These are phyloP conservation scores for Tapirus terrestris DNA, from an alignment of 2,113 vertebrate genomes.

Conservation along the genomic window DNA sequence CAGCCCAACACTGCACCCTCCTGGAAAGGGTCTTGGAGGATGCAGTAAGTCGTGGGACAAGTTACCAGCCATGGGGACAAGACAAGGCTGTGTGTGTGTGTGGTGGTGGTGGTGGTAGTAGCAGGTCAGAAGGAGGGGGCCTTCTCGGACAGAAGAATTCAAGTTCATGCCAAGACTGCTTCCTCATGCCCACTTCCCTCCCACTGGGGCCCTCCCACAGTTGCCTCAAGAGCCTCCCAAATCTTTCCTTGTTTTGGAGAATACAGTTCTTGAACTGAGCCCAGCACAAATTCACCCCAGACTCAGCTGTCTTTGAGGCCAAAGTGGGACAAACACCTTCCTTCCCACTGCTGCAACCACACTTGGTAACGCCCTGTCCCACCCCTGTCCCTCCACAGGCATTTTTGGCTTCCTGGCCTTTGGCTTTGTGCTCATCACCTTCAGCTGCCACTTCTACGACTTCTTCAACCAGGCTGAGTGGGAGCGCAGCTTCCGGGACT, in stretches of 20 bases:
- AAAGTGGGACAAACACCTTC: background rate
- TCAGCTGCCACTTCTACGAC: constrained; percentile 98
- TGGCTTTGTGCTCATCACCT: constrained; percentile 97
- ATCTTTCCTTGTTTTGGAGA: background rate
- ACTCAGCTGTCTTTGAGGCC: background rate
- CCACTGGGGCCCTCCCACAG: background rate
- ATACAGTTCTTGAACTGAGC: background rate
- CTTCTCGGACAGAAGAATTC: background rate
- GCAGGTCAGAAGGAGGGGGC: background rate
- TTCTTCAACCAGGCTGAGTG: constrained; percentile 99
- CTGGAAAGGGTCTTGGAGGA: background rate
- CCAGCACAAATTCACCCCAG: background rate
- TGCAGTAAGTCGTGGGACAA: background rate
- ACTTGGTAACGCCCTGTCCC: background rate
- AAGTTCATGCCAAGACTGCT: background rate
- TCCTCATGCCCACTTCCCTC: background rate
- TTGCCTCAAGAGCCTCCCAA: background rate
- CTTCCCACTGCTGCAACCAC: background rate
- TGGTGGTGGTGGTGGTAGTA: background rate
- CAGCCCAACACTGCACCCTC: background rate
- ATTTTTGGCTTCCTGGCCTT: constrained; percentile 98
- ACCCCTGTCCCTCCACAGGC: constrained; percentile 83
- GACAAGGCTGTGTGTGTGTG: background rate
- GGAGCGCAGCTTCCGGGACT: constrained; percentile 98
- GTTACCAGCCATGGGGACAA: background rate